Conservation (phyloP, 1,140 invertebrate species). For the Charaxes varanes region DNA sequence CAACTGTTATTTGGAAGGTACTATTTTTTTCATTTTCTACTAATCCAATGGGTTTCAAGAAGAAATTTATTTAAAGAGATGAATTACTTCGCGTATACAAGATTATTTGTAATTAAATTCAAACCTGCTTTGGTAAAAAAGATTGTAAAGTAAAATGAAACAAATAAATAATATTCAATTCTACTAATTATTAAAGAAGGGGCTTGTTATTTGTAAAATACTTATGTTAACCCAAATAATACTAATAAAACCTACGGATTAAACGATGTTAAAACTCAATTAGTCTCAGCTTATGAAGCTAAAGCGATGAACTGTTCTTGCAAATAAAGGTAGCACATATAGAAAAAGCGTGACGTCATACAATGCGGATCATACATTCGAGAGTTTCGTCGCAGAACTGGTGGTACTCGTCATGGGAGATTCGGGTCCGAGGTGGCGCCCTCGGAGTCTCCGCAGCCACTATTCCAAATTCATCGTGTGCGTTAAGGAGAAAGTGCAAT, state of each 20-base stretch:
- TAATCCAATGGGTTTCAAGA: too few species aligned
- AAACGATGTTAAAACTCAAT: too few species aligned
- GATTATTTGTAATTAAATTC: too few species aligned
- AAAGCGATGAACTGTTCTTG: not conserved
- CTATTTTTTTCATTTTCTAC: too few species aligned
- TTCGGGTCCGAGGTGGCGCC: slow-evolving; percentile 66
- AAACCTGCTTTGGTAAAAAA: too few species aligned
- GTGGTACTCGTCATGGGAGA: slow-evolving; percentile 83
- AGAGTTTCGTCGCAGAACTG: slow-evolving; percentile 84
- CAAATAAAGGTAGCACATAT: slow-evolving; percentile 1
- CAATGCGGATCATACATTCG: slow-evolving; percentile 78
- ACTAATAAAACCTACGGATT: not conserved
- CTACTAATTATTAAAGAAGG: too few species aligned
- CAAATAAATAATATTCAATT: too few species aligned
- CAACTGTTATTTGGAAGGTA: too few species aligned
- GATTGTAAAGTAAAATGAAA: too few species aligned
- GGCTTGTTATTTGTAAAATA: too few species aligned
- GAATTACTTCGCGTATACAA: too few species aligned
- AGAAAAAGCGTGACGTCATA: slow-evolving; percentile 11
- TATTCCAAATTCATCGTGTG: slow-evolving; percentile 12
- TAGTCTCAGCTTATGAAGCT: slow-evolving; percentile 1
- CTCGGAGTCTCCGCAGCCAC: slow-evolving; percentile 49
- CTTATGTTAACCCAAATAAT: not conserved
- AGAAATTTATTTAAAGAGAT: too few species aligned
- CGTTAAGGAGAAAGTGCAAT: slow-evolving; percentile 25